Base-by-base conservation (phyloP, 1,140 invertebrate genomes). In the Lethrus apterus region DNA sequence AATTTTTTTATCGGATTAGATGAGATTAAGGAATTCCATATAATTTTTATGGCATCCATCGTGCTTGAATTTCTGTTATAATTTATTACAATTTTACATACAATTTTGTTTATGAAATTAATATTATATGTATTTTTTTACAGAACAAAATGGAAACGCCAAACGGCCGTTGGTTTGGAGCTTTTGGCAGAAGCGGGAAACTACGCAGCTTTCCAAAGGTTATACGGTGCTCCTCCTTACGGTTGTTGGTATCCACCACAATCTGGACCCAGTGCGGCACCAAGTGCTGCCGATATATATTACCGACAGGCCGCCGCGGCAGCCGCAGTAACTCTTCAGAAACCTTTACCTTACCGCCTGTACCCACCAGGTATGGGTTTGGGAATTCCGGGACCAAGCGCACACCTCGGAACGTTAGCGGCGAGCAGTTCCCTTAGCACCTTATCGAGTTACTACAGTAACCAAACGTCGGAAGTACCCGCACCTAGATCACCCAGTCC, bases 141-240 rank as follows among this genome's bases (percentile, higher is more conserved):
- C 80, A 98, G 95, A 72, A 99, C 96, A 59, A 99, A 99, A 75
- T 99, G 95, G 95, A 99, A 99, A 69, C 80, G 96, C 4, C 96
- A 99, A 70, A 96, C 94, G 2, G 93, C 94, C 0, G 94, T 98
- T 0, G 93, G 94, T 0, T 70, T 97, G 50, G 96, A 99, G 67
- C 77, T 99, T 13, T 70, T 99, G 42, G 89, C 93, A 0, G 95
- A 99, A 66, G 91, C 93, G 0, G 92, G 92, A 4, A 98, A 97
- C 71, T 94, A 93, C 67, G 93, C 93, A 0, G 93, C 94, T 2
- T 89, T 98, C 51, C 94, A 98, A 69, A 78, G 93, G 44, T 75
- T 98, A 48, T 89, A 97, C 63, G 88, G 90, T 67, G 73, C 63
- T 65, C 78, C 70, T 48, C 75, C 81, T 3, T 77, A 83, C 62